phyloP scores from a whole-genome alignment of 2,113 vertebrate species.

The Peromyscus polionotus region DNA sequence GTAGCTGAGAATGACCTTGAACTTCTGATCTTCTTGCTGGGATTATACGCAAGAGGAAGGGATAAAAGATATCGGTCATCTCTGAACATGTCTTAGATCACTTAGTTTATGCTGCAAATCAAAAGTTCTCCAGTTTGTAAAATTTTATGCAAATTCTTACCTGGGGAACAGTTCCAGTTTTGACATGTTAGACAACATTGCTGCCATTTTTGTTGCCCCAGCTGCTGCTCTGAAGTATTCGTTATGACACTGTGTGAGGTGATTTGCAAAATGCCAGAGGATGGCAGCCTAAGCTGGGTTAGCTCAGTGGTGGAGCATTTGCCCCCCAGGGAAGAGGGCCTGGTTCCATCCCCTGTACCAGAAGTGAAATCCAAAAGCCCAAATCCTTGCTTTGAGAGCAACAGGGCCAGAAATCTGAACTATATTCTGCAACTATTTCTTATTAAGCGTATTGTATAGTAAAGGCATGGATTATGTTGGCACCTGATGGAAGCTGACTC shows the following conservation, averaged over 20 bases:
- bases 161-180: conserved; percentile 35
- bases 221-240: not conserved
- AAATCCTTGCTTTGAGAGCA: not conserved
- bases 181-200: not conserved
- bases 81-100: conserved; percentile 1
- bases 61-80: not conserved
- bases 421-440: not conserved
- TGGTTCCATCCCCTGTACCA: not conserved
- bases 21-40: not conserved
- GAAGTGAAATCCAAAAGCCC: not conserved
- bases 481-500: not conserved
- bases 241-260: not conserved
- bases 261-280: not conserved
- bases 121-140: not conserved
- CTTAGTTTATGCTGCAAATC: conserved; percentile 3
- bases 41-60: not conserved
- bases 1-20: not conserved
- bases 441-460: not conserved
- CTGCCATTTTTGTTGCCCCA: not conserved
- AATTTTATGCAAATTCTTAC: conserved; percentile 17
- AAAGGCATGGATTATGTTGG: not conserved
- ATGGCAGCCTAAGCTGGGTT: not conserved
- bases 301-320: not conserved
- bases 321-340: not conserved
- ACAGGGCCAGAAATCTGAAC: not conserved